Evolutionary conservation across 2,888 invertebrate species (phyloP).

Genomic region (Melinaea marsaeus): DNA sequence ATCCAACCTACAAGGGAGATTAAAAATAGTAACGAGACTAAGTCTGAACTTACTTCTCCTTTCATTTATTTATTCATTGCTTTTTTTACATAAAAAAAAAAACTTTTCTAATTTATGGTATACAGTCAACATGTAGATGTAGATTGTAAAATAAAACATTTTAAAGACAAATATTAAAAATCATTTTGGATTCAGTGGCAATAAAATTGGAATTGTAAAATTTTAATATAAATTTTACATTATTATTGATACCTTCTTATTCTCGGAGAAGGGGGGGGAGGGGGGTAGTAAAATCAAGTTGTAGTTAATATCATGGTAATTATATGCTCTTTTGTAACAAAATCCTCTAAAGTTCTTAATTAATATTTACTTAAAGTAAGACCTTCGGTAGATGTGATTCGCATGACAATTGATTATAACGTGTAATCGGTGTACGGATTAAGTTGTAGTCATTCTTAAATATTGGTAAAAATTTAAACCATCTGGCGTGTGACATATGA

Average conservation of each 20-base stretch:
- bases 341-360: background rate
- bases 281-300: too few relatives aligned
- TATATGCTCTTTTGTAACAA: background rate
- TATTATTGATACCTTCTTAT: too few relatives aligned
- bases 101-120: too few relatives aligned
- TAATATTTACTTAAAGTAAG: slow-evolving; percentile 6
- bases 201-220: too few relatives aligned
- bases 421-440: slow-evolving; percentile 4
- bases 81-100: too few relatives aligned
- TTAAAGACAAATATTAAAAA: too few relatives aligned
- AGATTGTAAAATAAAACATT: too few relatives aligned
- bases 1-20: slow-evolving; percentile 57
- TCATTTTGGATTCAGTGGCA: too few relatives aligned
- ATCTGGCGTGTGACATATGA: background rate
- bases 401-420: slow-evolving; percentile 10
- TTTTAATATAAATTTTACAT: too few relatives aligned
- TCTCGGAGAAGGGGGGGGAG: too few relatives aligned
- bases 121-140: too few relatives aligned
- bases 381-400: slow-evolving; percentile 12
- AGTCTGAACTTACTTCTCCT: background rate
- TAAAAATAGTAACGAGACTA: background rate
- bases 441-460: background rate
- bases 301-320: too few relatives aligned
- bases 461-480: background rate
- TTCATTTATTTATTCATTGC: background rate